Base-by-base conservation (phyloP, 2,888 invertebrate species). In the Drosophila helvetica region DNA sequence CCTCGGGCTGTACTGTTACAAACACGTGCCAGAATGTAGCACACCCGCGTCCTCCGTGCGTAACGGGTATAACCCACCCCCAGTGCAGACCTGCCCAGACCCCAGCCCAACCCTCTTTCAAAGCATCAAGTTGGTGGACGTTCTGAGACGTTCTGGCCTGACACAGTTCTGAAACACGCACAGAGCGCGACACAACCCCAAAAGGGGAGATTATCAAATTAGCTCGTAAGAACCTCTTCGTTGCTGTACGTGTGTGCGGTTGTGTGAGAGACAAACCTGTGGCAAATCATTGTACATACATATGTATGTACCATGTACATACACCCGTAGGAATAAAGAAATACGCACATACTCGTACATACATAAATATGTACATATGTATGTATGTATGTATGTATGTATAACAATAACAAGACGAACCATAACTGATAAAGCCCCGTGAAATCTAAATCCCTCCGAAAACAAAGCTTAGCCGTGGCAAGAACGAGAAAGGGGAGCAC, bases 361-460 rank as follows among this genome's bases (percentile, higher is more conserved):
- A n/a, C n/a, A n/a, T n/a, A n/a, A n/a, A n/a, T n/a, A n/a, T n/a
- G n/a, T n/a, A n/a, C n/a, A n/a, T n/a, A n/a, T n/a, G n/a, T n/a
- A n/a, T n/a, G n/a, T n/a, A n/a, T n/a, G n/a, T n/a, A n/a, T n/a
- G n/a, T n/a, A n/a, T n/a, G n/a, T n/a, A n/a, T n/a, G n/a, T n/a
- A n/a, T 38, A 38, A 7, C n/a, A 38, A 38, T 7, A 38, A 38
- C 2, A 38, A 15, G 15, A 38, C 38, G 15, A 15, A 38, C 38
- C 15, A 38, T 38, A 53, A 30, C 54, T 55, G 65, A 65, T 66
- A 65, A 65, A n/a, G 38, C 46, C 51, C 43, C 6, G 25, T 38
- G n/a, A 62, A 51, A 63, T 51, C 63, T 45, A 64, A 64, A 63
- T 43, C 63, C 51, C 33, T 8, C 30, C 22, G 22, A 48, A 48